Evolutionary conservation across 2,113 vertebrate species (phyloP).

Genomic region (Ranitomeya imitator): DNA sequence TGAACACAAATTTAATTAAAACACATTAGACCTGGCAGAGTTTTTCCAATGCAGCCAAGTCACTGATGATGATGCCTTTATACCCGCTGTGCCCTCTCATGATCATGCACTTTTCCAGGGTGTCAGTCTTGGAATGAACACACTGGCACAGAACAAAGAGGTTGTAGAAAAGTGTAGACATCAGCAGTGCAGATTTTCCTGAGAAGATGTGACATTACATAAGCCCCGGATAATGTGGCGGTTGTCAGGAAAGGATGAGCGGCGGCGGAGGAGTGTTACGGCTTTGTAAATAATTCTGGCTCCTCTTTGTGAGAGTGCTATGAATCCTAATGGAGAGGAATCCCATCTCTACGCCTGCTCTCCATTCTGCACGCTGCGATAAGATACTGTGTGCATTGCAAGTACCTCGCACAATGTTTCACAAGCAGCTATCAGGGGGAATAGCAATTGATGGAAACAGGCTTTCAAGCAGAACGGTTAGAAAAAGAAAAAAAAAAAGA

Average conservation of each 20-base stretch:
- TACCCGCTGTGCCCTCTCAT: too few species aligned
- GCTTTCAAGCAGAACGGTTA: not conserved
- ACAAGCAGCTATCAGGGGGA: not conserved
- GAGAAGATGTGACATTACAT: not conserved
- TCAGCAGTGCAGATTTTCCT: not conserved
- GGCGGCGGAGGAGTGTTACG: not conserved
- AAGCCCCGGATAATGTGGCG: not conserved
- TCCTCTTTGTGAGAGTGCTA: not conserved
- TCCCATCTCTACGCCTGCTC: not conserved
- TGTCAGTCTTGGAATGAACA: not conserved
- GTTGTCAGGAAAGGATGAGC: not conserved
- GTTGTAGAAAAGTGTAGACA: not conserved
- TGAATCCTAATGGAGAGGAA: slow-evolving; percentile 28
- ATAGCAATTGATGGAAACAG: not conserved
- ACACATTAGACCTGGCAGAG: too few species aligned
- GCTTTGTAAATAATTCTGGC: not conserved
- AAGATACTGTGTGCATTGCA: not conserved
- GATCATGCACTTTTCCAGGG: too few species aligned
- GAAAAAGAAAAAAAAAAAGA: not conserved
- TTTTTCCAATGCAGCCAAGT: too few species aligned
- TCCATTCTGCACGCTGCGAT: not conserved
- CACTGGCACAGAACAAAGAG: not conserved
- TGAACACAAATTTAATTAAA: too few species aligned
- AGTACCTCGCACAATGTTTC: not conserved
- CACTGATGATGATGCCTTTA: too few species aligned